Evolutionary conservation across 2,113 vertebrate genomes (phyloP), one percentile per base, ranked within the genome.

Genomic region (Butorides virescens): DNA sequence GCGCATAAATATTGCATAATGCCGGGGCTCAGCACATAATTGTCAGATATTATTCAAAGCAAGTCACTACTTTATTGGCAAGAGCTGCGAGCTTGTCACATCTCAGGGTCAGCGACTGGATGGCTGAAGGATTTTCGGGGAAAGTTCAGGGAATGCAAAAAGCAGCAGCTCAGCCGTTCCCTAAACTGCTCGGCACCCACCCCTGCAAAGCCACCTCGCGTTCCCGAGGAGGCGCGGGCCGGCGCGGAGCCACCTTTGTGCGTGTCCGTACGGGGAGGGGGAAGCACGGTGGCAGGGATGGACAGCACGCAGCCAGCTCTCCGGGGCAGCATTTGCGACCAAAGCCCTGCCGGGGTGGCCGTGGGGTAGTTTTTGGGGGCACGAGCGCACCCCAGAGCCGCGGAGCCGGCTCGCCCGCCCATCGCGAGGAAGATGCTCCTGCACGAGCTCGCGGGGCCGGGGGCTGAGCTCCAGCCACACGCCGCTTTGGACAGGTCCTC

Each of bases 1-100:
- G 34, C 20, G 85, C 90, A 97, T 95, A 97, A 97, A 97, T 97
- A 98, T 96, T 96, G 93, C 87, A 95, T 92, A 94, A 94, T 26
- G 73, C 84, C 19, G 59, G 58, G 72, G 67, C 92, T 96, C 96
- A 96, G 95, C 92, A 87, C 79, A 46, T 95, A 96, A 97, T 97
- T 97, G 95, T 96, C 96, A 94, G 95, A 93, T 94, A 88, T 90
- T 95, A 97, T 95, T 98, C 94, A 94, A 91, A 81, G 52, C 53
- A 16, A 95, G 92, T 88, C 90, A 37, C 58, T 39, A 30, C 68
- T 76, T 86, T 74, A 87, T 80, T 82, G 95, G 90, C 92, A 47
- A 42, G 71, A 94, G 95, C 92, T 89, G 93, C 39, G 75, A 85
- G 95, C 87, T 73, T 88, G 90, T 85, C 86, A 93, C 39, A 71